These are phyloP conservation scores for Porites lutea DNA, from an alignment of 64 coral and sea anemone genomes.

Conservation along the genomic window DNA sequence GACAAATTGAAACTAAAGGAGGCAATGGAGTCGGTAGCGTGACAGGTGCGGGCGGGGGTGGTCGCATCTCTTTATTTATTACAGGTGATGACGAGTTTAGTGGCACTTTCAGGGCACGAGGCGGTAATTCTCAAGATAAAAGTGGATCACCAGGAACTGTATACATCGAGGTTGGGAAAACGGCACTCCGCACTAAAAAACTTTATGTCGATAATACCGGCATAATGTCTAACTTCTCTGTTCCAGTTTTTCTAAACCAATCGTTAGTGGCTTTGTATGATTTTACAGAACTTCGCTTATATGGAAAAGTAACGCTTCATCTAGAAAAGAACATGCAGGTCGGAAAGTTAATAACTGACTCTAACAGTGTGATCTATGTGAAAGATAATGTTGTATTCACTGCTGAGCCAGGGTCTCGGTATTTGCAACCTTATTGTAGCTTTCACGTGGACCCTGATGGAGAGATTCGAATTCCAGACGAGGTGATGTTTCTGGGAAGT, in stretches of 20 bases:
- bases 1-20: conserved; percentile 67
- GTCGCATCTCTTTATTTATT: conserved; percentile 60
- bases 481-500: conserved; percentile 84
- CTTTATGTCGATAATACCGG: conserved; percentile 82
- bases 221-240: conserved; percentile 1
- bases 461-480: conserved; percentile 88
- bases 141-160: conserved; percentile 94
- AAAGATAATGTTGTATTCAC: conserved; percentile 79
- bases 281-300: conserved; percentile 72
- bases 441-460: conserved; percentile 85
- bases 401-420: conserved; percentile 65
- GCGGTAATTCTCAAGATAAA: conserved; percentile 50
- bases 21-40: conserved; percentile 26
- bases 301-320: conserved; percentile 76
- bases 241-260: conserved; percentile 86
- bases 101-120: conserved; percentile 68
- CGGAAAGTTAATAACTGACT: conserved; percentile 65
- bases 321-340: conserved; percentile 79
- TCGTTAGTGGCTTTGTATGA: conserved; percentile 58
- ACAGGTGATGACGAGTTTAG: conserved; percentile 77
- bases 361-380: conserved; percentile 79
- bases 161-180: conserved; percentile 77
- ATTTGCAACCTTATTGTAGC: conserved; percentile 77
- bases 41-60: conserved; percentile 86
- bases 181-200: conserved; percentile 72